A percentile compares a stretch with the other conserved stretches of the same genome.
Conservation (phyloP, 2,113 vertebrate species). For the Pluvianellus socialis region DNA sequence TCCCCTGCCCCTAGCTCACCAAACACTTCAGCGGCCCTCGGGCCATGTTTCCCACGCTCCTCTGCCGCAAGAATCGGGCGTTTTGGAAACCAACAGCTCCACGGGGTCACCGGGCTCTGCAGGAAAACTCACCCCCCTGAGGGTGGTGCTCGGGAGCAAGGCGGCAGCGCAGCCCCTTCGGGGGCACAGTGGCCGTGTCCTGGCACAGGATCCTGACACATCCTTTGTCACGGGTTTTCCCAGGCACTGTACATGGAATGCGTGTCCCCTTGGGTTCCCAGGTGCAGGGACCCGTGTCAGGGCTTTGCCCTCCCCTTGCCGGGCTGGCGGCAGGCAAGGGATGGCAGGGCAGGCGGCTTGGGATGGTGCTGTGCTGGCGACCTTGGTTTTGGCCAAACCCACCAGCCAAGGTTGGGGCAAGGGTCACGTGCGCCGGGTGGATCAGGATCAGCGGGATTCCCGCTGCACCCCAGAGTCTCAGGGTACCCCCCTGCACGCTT, state of each 20-base stretch:
- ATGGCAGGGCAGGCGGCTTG: too few relatives aligned
- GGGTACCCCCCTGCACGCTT: neutral
- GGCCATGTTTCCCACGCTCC: neutral
- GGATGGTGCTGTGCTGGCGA: neutral
- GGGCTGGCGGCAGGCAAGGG: neutral
- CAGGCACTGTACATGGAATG: neutral
- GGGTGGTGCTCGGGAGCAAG: rapidly evolving
- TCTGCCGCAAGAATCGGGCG: neutral
- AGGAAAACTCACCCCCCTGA: neutral
- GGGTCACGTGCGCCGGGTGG: rapidly evolving
- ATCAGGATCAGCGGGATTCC: neutral
- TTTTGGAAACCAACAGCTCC: neutral
- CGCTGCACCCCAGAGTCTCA: neutral
- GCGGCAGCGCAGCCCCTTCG: neutral
- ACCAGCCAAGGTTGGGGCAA: neutral
- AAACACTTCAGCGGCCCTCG: neutral
- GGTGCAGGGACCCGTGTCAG: rapidly evolving
- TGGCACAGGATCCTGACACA: neutral
- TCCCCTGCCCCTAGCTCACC: neutral
- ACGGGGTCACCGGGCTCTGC: neutral
- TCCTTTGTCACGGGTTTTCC: neutral
- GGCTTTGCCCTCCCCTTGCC: neutral
- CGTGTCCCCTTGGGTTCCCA: rapidly evolving
- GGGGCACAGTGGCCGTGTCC: neutral
- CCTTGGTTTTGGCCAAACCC: neutral